A percentile compares a stretch with the other conserved stretches of the same genome.
Evolutionary conservation across 2,797 vertebrate species (phyloP).

Genomic region (Microchirus variegatus): DNA sequence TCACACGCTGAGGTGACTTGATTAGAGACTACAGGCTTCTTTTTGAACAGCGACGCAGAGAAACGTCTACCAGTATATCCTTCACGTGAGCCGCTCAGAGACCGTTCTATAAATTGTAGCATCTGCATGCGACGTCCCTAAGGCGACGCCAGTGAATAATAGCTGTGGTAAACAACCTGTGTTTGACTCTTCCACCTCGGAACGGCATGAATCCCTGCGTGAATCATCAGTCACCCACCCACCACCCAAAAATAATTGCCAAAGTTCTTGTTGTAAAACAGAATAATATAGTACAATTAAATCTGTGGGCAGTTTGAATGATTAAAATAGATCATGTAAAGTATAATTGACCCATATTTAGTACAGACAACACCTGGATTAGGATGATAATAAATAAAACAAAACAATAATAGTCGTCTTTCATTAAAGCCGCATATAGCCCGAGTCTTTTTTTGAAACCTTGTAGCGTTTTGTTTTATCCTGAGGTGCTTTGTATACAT

Average conservation of each 20-base stretch:
- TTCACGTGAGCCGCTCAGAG: background rate
- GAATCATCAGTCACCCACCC: background rate
- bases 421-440: slow-evolving; percentile 14
- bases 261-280: background rate
- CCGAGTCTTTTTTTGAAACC: too few relatives aligned
- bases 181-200: background rate
- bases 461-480: slow-evolving; percentile 34
- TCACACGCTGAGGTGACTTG: background rate
- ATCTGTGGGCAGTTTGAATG: slow-evolving; percentile 7
- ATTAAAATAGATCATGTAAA: background rate
- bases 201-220: background rate
- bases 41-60: background rate
- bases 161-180: background rate
- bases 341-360: background rate
- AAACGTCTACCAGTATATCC: background rate
- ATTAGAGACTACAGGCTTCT: background rate
- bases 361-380: background rate
- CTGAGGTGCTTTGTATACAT: slow-evolving; percentile 34
- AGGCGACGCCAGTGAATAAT: background rate
- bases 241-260: background rate
- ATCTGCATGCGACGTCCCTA: background rate
- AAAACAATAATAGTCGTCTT: slow-evolving; percentile 25
- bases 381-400: slow-evolving; percentile 1
- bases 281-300: background rate
- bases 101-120: background rate